Evolutionary conservation across 2,888 invertebrate genomes (phyloP).

Genomic region (Amphipoea lucens): DNA sequence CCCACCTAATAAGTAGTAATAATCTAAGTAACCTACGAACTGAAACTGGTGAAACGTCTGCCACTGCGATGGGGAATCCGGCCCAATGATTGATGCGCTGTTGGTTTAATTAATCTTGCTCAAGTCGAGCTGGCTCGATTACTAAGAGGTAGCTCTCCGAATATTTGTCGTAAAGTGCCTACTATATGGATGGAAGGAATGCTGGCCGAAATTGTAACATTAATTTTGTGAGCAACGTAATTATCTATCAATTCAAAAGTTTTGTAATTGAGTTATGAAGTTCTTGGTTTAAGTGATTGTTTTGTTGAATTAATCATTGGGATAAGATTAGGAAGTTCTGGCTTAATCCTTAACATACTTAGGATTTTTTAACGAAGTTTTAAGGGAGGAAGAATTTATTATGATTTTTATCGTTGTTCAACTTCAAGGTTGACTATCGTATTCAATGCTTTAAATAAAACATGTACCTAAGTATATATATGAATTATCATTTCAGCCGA

Average conservation of each 20-base stretch:
- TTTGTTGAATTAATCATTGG: slow-evolving; percentile 31
- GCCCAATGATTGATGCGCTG: slow-evolving; percentile 86
- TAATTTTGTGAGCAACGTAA: slow-evolving; percentile 25
- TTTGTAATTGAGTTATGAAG: slow-evolving; percentile 47
- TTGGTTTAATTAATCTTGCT: slow-evolving; percentile 87
- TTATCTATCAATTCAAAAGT: slow-evolving; percentile 58
- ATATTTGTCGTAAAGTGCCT: slow-evolving; percentile 71
- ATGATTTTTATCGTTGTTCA: not conserved
- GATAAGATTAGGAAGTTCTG: not conserved
- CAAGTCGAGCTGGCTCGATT: slow-evolving; percentile 82
- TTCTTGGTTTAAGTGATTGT: slow-evolving; percentile 21
- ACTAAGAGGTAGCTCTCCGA: slow-evolving; percentile 68
- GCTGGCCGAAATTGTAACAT: slow-evolving; percentile 34
- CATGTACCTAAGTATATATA: not conserved
- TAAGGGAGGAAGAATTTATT: not conserved
- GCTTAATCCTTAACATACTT: not conserved
- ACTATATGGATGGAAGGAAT: slow-evolving; percentile 27
- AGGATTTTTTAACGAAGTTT: not conserved
- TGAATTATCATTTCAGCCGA: not conserved
- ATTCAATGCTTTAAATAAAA: not conserved
- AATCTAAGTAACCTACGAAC: slow-evolving; percentile 70
- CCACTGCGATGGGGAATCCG: slow-evolving; percentile 74
- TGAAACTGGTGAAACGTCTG: slow-evolving; percentile 74
- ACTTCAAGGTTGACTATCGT: not conserved
- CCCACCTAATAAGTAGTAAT: slow-evolving; percentile 51